Evolutionary conservation across 2,888 invertebrate species (phyloP).

Genomic region (Leptinotarsa rubiginosa): DNA sequence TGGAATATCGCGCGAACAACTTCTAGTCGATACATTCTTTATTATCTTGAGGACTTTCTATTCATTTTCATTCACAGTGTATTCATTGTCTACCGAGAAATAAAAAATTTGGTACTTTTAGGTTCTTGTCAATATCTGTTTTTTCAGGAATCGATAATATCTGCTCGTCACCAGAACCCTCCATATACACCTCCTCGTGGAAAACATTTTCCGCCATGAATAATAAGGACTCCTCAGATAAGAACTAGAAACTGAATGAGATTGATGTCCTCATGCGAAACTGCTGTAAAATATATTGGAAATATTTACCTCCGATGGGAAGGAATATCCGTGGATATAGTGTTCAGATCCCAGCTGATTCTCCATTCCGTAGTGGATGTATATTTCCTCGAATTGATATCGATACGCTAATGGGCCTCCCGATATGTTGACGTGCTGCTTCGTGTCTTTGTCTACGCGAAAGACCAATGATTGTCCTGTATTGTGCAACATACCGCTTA

Average conservation of each 20-base stretch:
- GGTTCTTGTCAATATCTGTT: too few species aligned
- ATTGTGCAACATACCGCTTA: constrained; percentile 89
- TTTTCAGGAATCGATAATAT: too few species aligned
- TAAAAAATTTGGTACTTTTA: too few species aligned
- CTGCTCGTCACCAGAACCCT: too few species aligned
- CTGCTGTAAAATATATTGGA: neutral
- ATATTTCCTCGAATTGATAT: constrained; percentile 95
- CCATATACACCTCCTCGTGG: too few species aligned
- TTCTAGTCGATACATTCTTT: too few species aligned
- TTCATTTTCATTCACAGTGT: too few species aligned
- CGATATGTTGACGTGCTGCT: constrained; percentile 93
- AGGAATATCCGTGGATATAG: constrained; percentile 92
- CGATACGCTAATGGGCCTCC: constrained; percentile 96
- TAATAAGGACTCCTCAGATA: neutral
- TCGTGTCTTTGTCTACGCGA: constrained; percentile 89
- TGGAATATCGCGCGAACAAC: too few species aligned
- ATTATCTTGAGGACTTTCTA: too few species aligned
- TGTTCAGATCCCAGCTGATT: constrained; percentile 96
- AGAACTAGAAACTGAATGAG: neutral
- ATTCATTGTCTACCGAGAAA: too few species aligned
- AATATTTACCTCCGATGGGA: constrained; percentile 93
- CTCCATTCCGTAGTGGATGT: constrained; percentile 93
- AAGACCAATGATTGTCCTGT: constrained; percentile 95
- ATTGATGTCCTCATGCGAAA: neutral
- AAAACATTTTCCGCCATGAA: neutral